Base-by-base conservation (phyloP, 1,140 invertebrate species). In the Zaprionus davidi region DNA sequence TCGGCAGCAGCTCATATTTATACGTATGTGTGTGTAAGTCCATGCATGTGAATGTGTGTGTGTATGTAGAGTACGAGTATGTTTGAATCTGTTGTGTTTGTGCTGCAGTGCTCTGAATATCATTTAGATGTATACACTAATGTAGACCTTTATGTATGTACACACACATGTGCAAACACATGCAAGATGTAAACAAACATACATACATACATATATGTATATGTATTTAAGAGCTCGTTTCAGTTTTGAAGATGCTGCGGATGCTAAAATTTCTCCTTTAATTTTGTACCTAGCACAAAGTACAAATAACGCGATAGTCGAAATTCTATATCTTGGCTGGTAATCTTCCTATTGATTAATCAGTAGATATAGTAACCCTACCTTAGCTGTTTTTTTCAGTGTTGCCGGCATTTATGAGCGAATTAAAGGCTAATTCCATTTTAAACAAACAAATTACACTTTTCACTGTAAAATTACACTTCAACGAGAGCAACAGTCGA, bases 1-100 rank as follows among this genome's bases (percentile, higher is more conserved):
- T 64, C 24, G 41, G 44, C 53, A 70, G 57, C 65, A 74, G 31
- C 51, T 56, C 26, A 58, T 58, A 57, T 28, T 63, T 36, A 41
- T 63, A 34, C 15, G 38, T 11, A 7, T 20, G 38, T 13, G 28
- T 28, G 17, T n/a, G 59, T 24, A n/a, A 22, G 1, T 46, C 1
- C 13, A 31, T 60, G 22, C 26, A 12, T 22, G 22, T 20, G n/a
- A 22, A 49, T 17, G n/a, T 22, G 3, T 49, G 11, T 4, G 3
- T 9, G n/a, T 2, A 20, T 46, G 15, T 9, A 44, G 41, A 20
- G 62, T 55, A 63, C 22, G 49, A 11, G 28, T 69, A 38, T 41
- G 46, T 41, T 60, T 28, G 56, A 36, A 28, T 36, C 31, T 34
- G 31, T 17, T 20, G 17, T 17, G 56, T 49, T 38, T 20, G n/a